These are phyloP conservation scores for Hylaeus volcanicus DNA, from an alignment of 1,140 invertebrate genomes.

Conservation along the genomic window DNA sequence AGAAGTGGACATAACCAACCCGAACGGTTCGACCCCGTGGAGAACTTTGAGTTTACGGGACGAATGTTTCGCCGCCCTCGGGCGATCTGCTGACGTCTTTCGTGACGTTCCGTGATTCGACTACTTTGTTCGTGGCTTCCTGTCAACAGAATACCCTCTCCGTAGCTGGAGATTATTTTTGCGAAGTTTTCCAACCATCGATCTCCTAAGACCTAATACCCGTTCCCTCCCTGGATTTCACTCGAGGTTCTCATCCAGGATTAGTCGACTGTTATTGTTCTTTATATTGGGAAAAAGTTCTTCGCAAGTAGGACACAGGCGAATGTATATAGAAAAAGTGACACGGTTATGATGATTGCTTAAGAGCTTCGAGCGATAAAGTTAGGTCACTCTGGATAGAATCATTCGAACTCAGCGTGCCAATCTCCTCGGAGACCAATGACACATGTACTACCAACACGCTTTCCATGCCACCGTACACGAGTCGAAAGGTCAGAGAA, in stretches of 20 bases:
- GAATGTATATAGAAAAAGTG: too few relatives aligned
- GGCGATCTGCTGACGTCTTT: not conserved
- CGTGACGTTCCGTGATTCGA: not conserved
- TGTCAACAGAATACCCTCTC: not conserved
- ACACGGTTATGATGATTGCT: too few relatives aligned
- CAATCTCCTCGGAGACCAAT: too few relatives aligned
- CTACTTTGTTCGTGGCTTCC: not conserved
- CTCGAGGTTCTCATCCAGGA: too few relatives aligned
- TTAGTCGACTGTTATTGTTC: too few relatives aligned
- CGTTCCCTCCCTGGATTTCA: too few relatives aligned
- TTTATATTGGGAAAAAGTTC: too few relatives aligned
- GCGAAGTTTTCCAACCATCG: not conserved
- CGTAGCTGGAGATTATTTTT: not conserved
- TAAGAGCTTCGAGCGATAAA: too few relatives aligned
- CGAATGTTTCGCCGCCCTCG: not conserved
- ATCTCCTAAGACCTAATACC: not conserved
- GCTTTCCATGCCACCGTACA: not conserved
- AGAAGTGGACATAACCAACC: not conserved
- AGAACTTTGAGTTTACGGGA: constrained; percentile 9
- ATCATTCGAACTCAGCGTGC: too few relatives aligned
- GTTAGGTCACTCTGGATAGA: too few relatives aligned
- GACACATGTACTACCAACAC: too few relatives aligned
- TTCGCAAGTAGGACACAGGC: too few relatives aligned
- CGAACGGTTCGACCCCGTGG: not conserved
- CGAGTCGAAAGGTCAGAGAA: not conserved